Evolutionary conservation across 2,888 invertebrate genomes (phyloP).

Genomic region (Oscheius sp.): DNA sequence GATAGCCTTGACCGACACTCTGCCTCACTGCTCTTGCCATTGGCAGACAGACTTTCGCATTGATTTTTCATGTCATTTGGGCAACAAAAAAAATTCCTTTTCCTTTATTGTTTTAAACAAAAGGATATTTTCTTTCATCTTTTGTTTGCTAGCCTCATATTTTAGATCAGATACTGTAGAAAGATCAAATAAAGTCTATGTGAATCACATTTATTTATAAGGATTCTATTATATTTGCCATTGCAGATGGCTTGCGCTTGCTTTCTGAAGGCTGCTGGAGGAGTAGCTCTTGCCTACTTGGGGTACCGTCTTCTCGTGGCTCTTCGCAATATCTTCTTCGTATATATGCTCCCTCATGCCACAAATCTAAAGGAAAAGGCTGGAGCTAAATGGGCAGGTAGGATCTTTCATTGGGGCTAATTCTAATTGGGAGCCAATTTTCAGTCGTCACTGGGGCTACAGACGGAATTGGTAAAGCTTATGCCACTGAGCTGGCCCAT

Average conservation of each 20-base stretch:
- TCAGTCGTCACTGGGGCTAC: conserved; percentile 69
- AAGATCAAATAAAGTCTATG: too few species aligned
- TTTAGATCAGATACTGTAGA: neutral
- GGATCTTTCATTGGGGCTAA: conserved; percentile 25
- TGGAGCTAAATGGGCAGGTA: conserved; percentile 66
- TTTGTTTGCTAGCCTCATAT: neutral
- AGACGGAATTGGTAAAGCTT: conserved; percentile 70
- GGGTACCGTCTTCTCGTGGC: conserved; percentile 38
- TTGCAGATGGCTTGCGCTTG: conserved; percentile 57
- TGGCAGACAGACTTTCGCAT: too few species aligned
- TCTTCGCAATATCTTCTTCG: conserved; percentile 52
- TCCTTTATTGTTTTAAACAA: neutral
- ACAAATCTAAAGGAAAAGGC: conserved; percentile 62
- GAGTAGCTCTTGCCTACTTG: conserved; percentile 49
- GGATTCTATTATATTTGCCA: neutral
- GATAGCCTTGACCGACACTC: too few species aligned
- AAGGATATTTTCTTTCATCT: neutral
- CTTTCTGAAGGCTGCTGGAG: conserved; percentile 52
- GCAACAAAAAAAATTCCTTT: too few species aligned
- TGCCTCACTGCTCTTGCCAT: too few species aligned
- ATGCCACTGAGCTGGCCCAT: conserved; percentile 66
- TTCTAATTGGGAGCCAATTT: conserved; percentile 22
- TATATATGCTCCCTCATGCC: conserved; percentile 52
- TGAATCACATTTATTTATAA: too few species aligned
- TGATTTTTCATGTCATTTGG: too few species aligned